These are phyloP conservation scores for Saimiri boliviensis DNA, from an alignment of 2,113 vertebrate genomes.

Conservation along the genomic window DNA sequence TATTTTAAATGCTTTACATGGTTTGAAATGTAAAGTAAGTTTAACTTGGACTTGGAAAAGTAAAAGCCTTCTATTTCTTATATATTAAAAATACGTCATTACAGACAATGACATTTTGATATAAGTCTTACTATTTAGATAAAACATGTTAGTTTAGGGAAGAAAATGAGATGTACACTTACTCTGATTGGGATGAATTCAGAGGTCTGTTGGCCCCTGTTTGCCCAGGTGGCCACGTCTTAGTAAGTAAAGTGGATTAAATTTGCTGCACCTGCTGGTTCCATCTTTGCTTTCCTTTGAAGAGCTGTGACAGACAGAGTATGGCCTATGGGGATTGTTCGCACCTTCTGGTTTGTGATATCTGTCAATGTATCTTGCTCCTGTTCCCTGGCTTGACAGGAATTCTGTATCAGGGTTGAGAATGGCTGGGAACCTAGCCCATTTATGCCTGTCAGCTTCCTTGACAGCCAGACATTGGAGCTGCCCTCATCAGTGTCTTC, in stretches of 20 bases:
- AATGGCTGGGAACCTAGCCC: neutral
- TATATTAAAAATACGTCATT: neutral
- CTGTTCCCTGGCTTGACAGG: conserved; percentile 60
- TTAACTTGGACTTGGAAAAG: neutral
- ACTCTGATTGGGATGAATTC: neutral
- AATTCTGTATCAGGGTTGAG: conserved; percentile 40
- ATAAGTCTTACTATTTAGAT: neutral
- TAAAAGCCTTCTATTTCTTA: neutral
- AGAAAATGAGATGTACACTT: neutral
- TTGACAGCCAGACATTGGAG: conserved; percentile 40
- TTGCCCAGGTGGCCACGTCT: neutral
- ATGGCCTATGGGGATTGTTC: conserved; percentile 55
- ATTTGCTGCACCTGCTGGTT: neutral
- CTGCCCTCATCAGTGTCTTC: neutral
- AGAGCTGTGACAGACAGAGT: conserved; percentile 54
- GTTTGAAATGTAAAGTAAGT: neutral
- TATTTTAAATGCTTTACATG: neutral
- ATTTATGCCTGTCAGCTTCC: conserved; percentile 51
- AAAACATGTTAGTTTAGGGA: neutral
- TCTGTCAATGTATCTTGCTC: conserved; percentile 60
- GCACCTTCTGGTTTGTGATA: neutral
- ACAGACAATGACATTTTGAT: neutral
- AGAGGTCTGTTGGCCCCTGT: neutral
- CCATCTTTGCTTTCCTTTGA: neutral
- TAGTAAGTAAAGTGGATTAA: neutral